Percentiles rank a stretch among this genome's conserved stretches.
These are phyloP conservation scores for Colistium nudipinnis DNA, from an alignment of 2,113 vertebrate species.

Conservation along the genomic window DNA sequence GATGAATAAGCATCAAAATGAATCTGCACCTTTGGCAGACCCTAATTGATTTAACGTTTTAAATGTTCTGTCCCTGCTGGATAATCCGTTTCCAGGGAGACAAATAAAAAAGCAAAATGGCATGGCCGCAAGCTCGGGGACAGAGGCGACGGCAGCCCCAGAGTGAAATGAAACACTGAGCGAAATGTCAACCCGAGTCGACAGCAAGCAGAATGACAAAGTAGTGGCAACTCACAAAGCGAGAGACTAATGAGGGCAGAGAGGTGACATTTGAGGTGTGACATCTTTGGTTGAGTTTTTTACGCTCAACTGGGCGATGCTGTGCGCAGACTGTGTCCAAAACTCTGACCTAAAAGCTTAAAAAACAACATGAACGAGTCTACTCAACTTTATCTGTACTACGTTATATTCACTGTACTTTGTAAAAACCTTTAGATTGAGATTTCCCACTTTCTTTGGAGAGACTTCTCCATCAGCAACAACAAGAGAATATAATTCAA, in stretches of 20 bases:
- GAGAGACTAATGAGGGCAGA: slow-evolving; percentile 53
- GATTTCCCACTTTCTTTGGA: background rate
- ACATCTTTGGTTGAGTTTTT: slow-evolving; percentile 39
- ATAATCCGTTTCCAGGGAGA: slow-evolving; percentile 58
- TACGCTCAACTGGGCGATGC: slow-evolving; percentile 27
- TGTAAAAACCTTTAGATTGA: background rate
- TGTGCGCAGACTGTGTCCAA: slow-evolving; percentile 4
- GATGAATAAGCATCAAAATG: slow-evolving; percentile 54
- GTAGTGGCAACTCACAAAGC: slow-evolving; percentile 33
- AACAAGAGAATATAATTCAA: slow-evolving; percentile 17
- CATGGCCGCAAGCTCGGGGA: slow-evolving; percentile 43
- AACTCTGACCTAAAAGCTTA: slow-evolving; percentile 4
- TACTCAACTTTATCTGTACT: background rate
- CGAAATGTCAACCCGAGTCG: slow-evolving; percentile 63
- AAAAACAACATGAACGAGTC: slow-evolving; percentile 2
- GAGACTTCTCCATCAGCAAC: slow-evolving; percentile 24
- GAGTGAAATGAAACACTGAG: slow-evolving; percentile 58
- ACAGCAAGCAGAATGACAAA: slow-evolving; percentile 56
- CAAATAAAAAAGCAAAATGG: slow-evolving; percentile 62
- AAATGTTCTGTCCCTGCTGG: slow-evolving; percentile 54
- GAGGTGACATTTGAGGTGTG: slow-evolving; percentile 60
- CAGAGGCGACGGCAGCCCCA: slow-evolving; percentile 29
- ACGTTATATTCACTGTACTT: background rate
- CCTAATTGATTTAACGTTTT: slow-evolving; percentile 66
- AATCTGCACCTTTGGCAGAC: slow-evolving; percentile 43